Percentiles rank a stretch among this genome's conserved stretches.
These are phyloP conservation scores for Amia ocellicauda DNA, from an alignment of 2,113 vertebrate species.

Conservation along the genomic window DNA sequence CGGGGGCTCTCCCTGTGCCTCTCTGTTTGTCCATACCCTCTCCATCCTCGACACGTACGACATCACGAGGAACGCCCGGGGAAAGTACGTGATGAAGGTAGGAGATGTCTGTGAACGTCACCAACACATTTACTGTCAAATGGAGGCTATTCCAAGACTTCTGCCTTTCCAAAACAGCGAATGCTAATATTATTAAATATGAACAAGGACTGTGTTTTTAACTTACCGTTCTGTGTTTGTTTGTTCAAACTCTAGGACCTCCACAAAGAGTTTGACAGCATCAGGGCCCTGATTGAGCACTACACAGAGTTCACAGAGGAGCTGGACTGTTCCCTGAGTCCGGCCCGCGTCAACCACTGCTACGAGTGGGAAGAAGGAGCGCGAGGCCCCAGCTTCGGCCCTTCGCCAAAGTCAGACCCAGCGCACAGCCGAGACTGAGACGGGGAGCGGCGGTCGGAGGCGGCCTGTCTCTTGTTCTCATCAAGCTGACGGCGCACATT, in stretches of 20 bases:
- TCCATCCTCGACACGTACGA: constrained; percentile 70
- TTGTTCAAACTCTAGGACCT: constrained; percentile 63
- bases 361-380: constrained; percentile 73
- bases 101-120: constrained; percentile 4
- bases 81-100: constrained; percentile 81
- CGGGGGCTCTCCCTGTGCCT: constrained; percentile 59
- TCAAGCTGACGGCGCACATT: too few relatives aligned
- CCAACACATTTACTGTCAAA: too few relatives aligned
- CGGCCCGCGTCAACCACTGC: constrained; percentile 77
- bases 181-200: background rate
- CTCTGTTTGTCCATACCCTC: constrained; percentile 74
- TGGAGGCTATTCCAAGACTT: too few relatives aligned
- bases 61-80: constrained; percentile 65
- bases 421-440: constrained; percentile 14
- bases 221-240: constrained; percentile 4
- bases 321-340: constrained; percentile 71
- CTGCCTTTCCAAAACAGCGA: background rate
- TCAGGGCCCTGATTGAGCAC: constrained; percentile 79
- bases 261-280: constrained; percentile 67
- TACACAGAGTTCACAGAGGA: constrained; percentile 60
- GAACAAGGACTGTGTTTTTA: background rate
- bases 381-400: constrained; percentile 11
- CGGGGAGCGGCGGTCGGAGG: too few relatives aligned
- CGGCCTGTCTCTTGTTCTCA: too few relatives aligned
- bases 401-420: constrained; percentile 21